phyloP scores from a whole-genome alignment of 2,113 vertebrate species.

The Misgurnus anguillicaudatus region DNA sequence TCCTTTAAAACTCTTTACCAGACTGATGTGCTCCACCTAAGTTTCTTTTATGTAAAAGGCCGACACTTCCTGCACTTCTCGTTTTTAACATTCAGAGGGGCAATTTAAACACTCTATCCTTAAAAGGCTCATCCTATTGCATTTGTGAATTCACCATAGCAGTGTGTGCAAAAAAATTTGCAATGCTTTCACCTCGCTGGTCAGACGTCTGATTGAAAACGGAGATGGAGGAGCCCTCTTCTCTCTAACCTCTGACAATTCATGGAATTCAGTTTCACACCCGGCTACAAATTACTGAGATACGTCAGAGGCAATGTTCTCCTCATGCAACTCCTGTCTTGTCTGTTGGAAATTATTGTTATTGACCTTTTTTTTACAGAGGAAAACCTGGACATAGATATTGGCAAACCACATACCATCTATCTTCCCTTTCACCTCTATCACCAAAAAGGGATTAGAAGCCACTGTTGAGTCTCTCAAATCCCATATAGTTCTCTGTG shows the following conservation, averaged over 20 bases:
- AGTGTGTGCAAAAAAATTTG: background rate
- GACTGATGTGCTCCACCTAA: background rate
- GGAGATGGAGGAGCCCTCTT: background rate
- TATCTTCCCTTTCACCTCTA: background rate
- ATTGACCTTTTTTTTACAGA: slow-evolving; percentile 15
- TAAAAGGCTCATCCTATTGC: background rate
- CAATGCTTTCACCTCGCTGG: slow-evolving; percentile 5
- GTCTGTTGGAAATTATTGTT: slow-evolving; percentile 21
- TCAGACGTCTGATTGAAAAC: slow-evolving; percentile 26
- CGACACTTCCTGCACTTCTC: background rate
- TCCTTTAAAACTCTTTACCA: too few relatives aligned
- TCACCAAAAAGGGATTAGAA: background rate
- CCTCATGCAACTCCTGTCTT: slow-evolving; percentile 1
- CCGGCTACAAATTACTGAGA: slow-evolving; percentile 26
- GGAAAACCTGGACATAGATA: slow-evolving; percentile 26
- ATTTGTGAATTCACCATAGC: slow-evolving; percentile 9
- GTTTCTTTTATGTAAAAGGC: background rate
- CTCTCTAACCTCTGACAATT: slow-evolving; percentile 25
- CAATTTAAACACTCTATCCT: slow-evolving; percentile 10
- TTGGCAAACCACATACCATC: slow-evolving; percentile 5
- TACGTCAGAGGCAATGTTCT: slow-evolving; percentile 13
- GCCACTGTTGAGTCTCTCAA: too few relatives aligned
- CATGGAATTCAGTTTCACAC: slow-evolving; percentile 28
- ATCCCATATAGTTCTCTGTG: too few relatives aligned
- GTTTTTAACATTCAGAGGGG: background rate